These are phyloP conservation scores for Blomia tropicalis DNA, from an alignment of 2,888 invertebrate genomes.

Conservation along the genomic window DNA sequence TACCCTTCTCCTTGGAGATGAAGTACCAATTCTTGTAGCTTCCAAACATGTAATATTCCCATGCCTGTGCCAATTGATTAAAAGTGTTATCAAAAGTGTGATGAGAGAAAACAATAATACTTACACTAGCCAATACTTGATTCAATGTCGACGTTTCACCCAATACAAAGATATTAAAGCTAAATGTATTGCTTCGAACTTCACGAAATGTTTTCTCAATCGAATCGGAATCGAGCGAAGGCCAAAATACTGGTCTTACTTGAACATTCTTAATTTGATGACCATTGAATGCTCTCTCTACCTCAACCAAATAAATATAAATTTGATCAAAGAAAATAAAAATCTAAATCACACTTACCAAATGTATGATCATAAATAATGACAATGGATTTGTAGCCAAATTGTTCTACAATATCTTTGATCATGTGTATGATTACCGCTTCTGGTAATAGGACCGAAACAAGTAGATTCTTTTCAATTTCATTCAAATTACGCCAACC, in stretches of 20 bases:
- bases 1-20: slow-evolving; percentile 47
- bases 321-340: background rate
- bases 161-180: background rate
- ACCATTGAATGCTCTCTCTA: background rate
- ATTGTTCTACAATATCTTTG: slow-evolving; percentile 57
- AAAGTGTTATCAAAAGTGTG: background rate
- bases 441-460: slow-evolving; percentile 69
- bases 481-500: slow-evolving; percentile 26
- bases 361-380: slow-evolving; percentile 75
- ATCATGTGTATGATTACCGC: slow-evolving; percentile 69
- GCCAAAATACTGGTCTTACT: background rate
- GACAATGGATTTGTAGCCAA: slow-evolving; percentile 78
- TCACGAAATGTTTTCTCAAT: slow-evolving; percentile 5
- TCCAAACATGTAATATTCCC: slow-evolving; percentile 37
- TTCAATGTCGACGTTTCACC: background rate
- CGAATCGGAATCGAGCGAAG: background rate
- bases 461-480: slow-evolving; percentile 52
- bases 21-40: slow-evolving; percentile 33
- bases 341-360: slow-evolving; percentile 41
- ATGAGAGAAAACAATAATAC: slow-evolving; percentile 27
- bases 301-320: background rate
- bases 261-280: background rate
- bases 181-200: background rate
- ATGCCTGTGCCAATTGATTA: slow-evolving; percentile 39
- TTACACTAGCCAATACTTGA: slow-evolving; percentile 4